phyloP scores from a whole-genome alignment of 1,140 invertebrate species.

The Heliconius hermathena region DNA sequence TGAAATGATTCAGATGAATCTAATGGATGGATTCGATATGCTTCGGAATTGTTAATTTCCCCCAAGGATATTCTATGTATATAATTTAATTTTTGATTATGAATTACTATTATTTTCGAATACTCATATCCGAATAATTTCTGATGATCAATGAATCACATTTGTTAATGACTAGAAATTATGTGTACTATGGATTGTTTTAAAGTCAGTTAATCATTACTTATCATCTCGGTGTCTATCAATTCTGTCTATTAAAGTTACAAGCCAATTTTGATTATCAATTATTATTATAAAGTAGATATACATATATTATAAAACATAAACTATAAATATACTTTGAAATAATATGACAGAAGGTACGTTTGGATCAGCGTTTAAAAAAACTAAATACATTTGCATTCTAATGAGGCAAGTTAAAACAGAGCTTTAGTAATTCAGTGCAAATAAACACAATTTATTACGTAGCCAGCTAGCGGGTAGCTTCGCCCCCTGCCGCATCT shows the following conservation, averaged over 20 bases:
- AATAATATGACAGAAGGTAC: not conserved
- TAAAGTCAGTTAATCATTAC: no score
- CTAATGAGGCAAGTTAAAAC: slow-evolving; percentile 38
- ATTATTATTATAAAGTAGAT: no score
- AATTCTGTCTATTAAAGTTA: no score
- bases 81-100: not conserved
- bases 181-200: no score
- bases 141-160: no score
- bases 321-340: not conserved
- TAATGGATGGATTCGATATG: slow-evolving; percentile 51
- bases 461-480: slow-evolving; percentile 28
- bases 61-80: not conserved
- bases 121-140: not conserved
- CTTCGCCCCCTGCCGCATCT: slow-evolving; percentile 56
- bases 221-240: no score
- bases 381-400: slow-evolving; percentile 25
- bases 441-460: slow-evolving; percentile 40
- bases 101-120: not conserved
- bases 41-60: slow-evolving; percentile 30
- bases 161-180: no score
- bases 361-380: no score
- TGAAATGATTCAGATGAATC: slow-evolving; percentile 54
- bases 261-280: no score
- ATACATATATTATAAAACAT: no score
- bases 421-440: slow-evolving; percentile 31